A percentile compares a stretch with the other conserved stretches of the same genome.
phyloP scores from a whole-genome alignment of 2,888 invertebrate genomes.

The Nemoura dubitans region DNA sequence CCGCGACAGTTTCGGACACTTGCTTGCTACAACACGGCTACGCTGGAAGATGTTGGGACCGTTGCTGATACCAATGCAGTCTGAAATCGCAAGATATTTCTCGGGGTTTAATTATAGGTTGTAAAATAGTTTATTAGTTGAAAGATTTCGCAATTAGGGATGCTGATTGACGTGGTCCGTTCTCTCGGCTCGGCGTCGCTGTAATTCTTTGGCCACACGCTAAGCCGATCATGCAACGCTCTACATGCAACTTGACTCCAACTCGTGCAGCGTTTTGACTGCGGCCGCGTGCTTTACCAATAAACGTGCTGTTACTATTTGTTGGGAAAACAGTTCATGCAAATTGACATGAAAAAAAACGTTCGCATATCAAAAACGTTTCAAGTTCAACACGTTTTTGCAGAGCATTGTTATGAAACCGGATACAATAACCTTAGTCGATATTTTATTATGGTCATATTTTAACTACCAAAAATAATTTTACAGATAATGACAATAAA shows the following conservation, averaged over 20 bases:
- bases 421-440: neutral
- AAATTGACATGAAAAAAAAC: neutral
- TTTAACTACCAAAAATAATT: too few relatives aligned
- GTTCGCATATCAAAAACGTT: neutral
- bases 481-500: neutral
- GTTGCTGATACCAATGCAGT: neutral
- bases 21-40: neutral
- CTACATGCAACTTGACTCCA: too few relatives aligned
- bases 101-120: neutral
- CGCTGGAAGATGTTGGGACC: neutral
- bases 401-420: neutral
- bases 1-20: neutral
- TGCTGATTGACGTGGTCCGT: neutral
- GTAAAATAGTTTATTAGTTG: constrained; percentile 22
- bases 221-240: neutral
- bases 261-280: neutral
- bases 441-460: too few relatives aligned
- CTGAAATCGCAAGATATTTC: neutral
- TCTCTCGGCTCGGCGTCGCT: neutral
- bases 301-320: neutral
- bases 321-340: neutral
- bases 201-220: neutral
- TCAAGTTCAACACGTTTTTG: neutral
- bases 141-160: neutral
- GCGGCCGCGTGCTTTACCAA: neutral